These are phyloP conservation scores for Sinohyriopsis cumingii DNA, from an alignment of 2,888 invertebrate species.

Conservation along the genomic window DNA sequence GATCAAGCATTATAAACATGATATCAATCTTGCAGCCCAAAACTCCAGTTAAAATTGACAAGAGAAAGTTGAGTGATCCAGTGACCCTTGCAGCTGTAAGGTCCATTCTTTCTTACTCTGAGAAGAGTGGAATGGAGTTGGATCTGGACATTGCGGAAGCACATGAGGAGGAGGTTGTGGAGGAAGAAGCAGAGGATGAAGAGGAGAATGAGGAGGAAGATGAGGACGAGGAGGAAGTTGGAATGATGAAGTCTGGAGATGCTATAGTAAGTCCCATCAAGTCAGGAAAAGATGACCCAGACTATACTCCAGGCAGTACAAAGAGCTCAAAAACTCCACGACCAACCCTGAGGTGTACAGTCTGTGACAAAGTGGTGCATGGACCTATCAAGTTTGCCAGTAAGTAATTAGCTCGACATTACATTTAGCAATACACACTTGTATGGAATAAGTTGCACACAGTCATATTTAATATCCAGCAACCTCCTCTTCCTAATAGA, in stretches of 20 bases:
- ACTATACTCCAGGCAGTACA: neutral
- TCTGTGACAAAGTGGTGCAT: slow-evolving; percentile 36
- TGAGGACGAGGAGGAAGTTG: slow-evolving; percentile 2
- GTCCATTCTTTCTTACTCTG: slow-evolving; percentile 23
- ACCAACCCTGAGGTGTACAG: slow-evolving; percentile 32
- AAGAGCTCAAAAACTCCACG: slow-evolving; percentile 24
- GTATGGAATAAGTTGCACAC: no score
- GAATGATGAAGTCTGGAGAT: neutral
- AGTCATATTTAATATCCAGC: no score
- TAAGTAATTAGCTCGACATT: slow-evolving; percentile 7
- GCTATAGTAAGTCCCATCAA: no score
- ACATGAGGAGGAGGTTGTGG: neutral
- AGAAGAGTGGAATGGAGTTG: neutral
- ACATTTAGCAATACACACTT: no score
- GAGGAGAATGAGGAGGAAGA: slow-evolving; percentile 21
- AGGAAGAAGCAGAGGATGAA: slow-evolving; percentile 22
- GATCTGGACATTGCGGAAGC: slow-evolving; percentile 14
- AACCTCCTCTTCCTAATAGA: no score
- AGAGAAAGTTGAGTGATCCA: slow-evolving; percentile 18
- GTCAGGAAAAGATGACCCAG: no score
- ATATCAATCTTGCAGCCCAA: no score
- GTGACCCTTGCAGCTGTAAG: slow-evolving; percentile 30
- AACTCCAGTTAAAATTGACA: no score
- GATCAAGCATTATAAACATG: no score
- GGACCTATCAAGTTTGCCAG: slow-evolving; percentile 39